Evolutionary conservation across 2,113 vertebrate genomes (phyloP), one percentile per base, ranked within the genome.

Genomic region (Tragelaphus scriptus): DNA sequence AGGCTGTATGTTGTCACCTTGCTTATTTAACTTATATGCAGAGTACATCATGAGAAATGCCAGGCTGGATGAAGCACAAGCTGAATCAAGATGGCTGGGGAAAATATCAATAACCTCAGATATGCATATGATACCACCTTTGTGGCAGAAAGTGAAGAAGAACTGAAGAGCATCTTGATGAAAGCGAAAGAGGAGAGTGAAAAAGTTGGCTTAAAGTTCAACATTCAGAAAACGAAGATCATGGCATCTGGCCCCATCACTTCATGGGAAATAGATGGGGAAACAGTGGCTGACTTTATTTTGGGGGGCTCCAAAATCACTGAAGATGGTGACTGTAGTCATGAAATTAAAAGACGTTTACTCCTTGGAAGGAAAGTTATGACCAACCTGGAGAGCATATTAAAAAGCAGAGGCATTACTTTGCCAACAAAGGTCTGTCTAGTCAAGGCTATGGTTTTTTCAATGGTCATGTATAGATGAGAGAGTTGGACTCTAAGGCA

Each of bases 361-460:
- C 30, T n/a, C 63, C 4, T 65, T n/a, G 30, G 15, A 65, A 65
- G 63, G 16, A n/a, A 65, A 65, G 63, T 65, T n/a, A 65, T n/a
- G 30, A 17, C 30, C 63, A 17, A 65, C 30, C 15, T 65, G n/a
- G 63, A 65, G 0, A 30, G 15, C 63, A n/a, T 65, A 65, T n/a
- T 65, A 17, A 17, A 68, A 68, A 68, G 16, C 63, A 68, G 32
- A 68, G 63, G 17, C 32, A 17, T 17, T 19, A 65, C 63, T 65
- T 65, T 9, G 2, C 32, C 63, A n/a, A 17, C 63, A n/a, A 68
- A 19, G 16, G 4, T n/a, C 7, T 2, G 0, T n/a, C 32, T n/a
- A 68, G 16, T 68, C 16, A n/a, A 68, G 7, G 32, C 63, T n/a
- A n/a, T n/a, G 63, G 15, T 17, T 68, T 68, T 68, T 68, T 3